A percentile compares a stretch with the other conserved stretches of the same genome.
Evolutionary conservation across 1,140 invertebrate species (phyloP).

Genomic region (Aphaenogaster ashmeadi): DNA sequence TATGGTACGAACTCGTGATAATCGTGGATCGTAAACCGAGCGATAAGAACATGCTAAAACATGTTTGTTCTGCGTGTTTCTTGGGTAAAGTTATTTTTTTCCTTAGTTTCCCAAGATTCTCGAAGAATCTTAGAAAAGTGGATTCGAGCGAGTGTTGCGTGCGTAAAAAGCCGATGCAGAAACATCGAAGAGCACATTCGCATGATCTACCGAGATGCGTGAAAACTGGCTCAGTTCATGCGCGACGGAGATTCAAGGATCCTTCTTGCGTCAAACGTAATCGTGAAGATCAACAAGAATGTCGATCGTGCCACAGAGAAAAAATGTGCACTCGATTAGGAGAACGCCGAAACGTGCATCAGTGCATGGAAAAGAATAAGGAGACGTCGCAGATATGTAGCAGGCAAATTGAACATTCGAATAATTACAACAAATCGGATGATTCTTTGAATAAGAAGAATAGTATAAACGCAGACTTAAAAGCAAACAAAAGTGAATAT

Average conservation of each 20-base stretch:
- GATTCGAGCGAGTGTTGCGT: conserved; percentile 62
- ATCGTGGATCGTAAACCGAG: background rate
- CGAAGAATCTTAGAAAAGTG: conserved; percentile 32
- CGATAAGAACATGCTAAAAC: background rate
- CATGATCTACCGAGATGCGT: background rate
- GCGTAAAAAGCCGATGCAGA: background rate
- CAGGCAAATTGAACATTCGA: background rate
- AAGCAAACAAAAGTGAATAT: background rate
- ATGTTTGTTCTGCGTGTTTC: background rate
- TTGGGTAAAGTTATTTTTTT: background rate
- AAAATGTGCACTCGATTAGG: background rate
- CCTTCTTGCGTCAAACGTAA: background rate
- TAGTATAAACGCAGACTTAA: background rate
- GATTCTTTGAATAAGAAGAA: background rate
- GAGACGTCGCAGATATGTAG: background rate
- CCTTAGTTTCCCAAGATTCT: conserved; percentile 64
- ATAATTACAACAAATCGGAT: conserved; percentile 8
- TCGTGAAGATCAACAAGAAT: background rate
- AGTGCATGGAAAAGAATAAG: background rate
- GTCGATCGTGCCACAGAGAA: background rate
- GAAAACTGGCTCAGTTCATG: background rate
- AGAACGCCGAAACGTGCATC: background rate
- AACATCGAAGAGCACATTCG: background rate
- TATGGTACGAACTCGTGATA: conserved; percentile 67
- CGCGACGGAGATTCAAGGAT: background rate